Conservation (phyloP, 2,797 vertebrate species). For the Mionectes olivaceus region DNA sequence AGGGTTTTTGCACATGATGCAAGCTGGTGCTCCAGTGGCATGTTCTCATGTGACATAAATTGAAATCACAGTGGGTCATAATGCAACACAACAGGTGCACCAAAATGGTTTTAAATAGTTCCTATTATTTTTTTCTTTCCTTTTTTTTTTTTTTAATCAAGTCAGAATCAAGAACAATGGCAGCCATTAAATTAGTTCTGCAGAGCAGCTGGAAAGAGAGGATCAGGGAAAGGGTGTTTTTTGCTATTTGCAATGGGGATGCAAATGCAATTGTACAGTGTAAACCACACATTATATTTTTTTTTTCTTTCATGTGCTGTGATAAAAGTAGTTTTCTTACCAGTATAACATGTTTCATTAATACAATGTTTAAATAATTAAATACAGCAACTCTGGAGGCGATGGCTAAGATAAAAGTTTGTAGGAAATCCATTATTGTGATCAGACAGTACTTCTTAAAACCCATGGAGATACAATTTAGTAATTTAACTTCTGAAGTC, state of each 20-base stretch:
- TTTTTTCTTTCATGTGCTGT: slow-evolving; percentile 51
- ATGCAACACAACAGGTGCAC: slow-evolving; percentile 72
- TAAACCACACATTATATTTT: slow-evolving; percentile 29
- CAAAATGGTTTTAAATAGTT: slow-evolving; percentile 67
- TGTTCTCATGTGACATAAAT: slow-evolving; percentile 67
- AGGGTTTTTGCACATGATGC: slow-evolving; percentile 43
- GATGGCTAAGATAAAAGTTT: slow-evolving; percentile 74
- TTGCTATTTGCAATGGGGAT: slow-evolving; percentile 56
- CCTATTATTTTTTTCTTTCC: neutral
- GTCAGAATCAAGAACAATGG: slow-evolving; percentile 73
- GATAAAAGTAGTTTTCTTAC: slow-evolving; percentile 72
- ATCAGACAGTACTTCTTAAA: slow-evolving; percentile 68
- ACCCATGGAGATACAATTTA: slow-evolving; percentile 62
- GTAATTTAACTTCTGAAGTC: slow-evolving; percentile 72
- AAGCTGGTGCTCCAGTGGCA: slow-evolving; percentile 34
- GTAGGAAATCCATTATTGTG: slow-evolving; percentile 71
- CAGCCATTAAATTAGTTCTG: slow-evolving; percentile 67
- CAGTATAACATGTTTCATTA: slow-evolving; percentile 74
- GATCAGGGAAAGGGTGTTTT: neutral
- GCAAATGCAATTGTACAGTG: slow-evolving; percentile 43
- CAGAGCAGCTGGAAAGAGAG: slow-evolving; percentile 63
- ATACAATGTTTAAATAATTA: slow-evolving; percentile 77
- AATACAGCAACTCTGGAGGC: slow-evolving; percentile 70
- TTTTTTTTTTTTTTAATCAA: slow-evolving; percentile 27
- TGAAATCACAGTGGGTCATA: slow-evolving; percentile 63